Base-by-base conservation (phyloP, 1,140 invertebrate species). In the Bacillus rossius region DNA sequence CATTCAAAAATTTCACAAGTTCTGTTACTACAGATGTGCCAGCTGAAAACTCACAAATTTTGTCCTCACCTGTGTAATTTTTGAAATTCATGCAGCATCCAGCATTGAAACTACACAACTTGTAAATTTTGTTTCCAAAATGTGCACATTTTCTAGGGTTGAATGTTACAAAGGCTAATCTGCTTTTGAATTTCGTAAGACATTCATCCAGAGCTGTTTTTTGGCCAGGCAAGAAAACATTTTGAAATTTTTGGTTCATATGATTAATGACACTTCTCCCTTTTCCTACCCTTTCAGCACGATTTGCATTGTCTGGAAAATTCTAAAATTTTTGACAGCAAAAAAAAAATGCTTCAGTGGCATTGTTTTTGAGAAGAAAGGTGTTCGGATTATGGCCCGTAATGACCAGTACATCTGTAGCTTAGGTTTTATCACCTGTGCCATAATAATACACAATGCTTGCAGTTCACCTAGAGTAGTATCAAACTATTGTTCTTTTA, bases 161-260 rank as follows among this genome's bases (percentile, higher is more conserved):
- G 41, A 37, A 63, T 37, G 51, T 45, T 14, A 23, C 41, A 25
- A 25, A 63, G 2, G 37, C 23, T 20, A 63, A 26, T 25, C 60
- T 19, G 37, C 59, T 59, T 29, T 26, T 57, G 23, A 22, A 63
- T 49, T 63, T 63, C 43, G 58, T 62, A 8, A 63, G 29, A 34
- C 38, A 49, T 42, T 63, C 61, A 40, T 62, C 51, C 34, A 53
- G 14, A 2, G 26, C 10, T 2, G 57, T n/a, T 29, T 47, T 59
- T 37, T 34, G 19, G n/a, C 20, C 26, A 26, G 61, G 61, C 16
- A 34, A 48, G 16, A 34, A 61, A 51, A 61, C 43, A 13, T 20
- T 60, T 17, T 8, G 25, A 57, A 62, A 62, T 60, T 57, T 60
- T 50, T 47, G 42, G 54, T 62, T 55, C 10, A 34, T 47, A 19